These are phyloP conservation scores for Cirrhinus molitorella DNA, from an alignment of 2,797 vertebrate species.

Conservation along the genomic window DNA sequence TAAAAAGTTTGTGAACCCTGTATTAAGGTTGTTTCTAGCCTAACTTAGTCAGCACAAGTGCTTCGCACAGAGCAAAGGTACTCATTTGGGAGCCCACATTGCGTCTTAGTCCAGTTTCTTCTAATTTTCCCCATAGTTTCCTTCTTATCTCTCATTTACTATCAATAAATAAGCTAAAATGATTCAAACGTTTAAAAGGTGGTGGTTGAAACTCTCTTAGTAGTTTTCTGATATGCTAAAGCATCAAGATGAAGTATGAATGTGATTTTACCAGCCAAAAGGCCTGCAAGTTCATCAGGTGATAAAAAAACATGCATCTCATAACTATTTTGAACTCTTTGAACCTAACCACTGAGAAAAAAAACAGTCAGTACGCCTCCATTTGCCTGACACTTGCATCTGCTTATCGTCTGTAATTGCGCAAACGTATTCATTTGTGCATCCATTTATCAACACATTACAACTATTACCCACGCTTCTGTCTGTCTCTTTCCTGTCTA, in stretches of 20 bases:
- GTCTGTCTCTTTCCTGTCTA: conserved; percentile 14
- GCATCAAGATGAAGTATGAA: background rate
- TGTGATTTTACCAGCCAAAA: background rate
- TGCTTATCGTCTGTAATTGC: conserved; percentile 18
- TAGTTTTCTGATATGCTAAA: background rate
- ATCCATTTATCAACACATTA: conserved; percentile 5
- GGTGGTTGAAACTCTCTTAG: background rate
- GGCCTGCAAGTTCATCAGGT: background rate
- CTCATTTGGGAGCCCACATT: background rate
- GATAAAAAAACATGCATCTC: background rate
- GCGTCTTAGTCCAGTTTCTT: background rate
- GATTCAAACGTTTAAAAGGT: background rate
- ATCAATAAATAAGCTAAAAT: background rate
- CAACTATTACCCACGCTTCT: background rate
- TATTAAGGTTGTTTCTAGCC: background rate
- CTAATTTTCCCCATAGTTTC: background rate
- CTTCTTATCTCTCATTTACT: background rate
- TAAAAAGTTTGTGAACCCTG: background rate
- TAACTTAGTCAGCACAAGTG: background rate
- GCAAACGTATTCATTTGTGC: background rate
- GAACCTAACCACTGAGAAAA: conserved; percentile 11
- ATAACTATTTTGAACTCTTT: background rate
- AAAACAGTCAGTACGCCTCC: background rate
- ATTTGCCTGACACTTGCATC: background rate
- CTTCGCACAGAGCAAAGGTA: background rate